A percentile compares a stretch with the other conserved stretches of the same genome.
phyloP scores from a whole-genome alignment of 2,797 vertebrate species.

The Microctenopoma stevenorrisi region DNA sequence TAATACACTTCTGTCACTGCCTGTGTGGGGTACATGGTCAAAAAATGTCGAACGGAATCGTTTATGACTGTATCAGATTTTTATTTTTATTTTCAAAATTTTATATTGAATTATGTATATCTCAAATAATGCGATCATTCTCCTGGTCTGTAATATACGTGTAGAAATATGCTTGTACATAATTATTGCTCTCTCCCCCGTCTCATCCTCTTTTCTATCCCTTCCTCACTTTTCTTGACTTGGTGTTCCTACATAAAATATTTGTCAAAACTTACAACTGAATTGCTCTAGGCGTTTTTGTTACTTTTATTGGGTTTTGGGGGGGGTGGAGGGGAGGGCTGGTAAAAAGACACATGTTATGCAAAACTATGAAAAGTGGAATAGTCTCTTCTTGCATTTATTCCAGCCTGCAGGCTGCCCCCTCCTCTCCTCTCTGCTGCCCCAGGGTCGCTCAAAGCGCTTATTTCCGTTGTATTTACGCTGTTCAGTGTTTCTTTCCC shows the following conservation, averaged over 20 bases:
- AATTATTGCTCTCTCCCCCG: slow-evolving; percentile 90
- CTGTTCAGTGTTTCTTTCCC: slow-evolving; percentile 87
- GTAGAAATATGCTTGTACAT: slow-evolving; percentile 99
- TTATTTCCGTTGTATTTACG: slow-evolving; percentile 78
- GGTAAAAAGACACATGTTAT: slow-evolving; percentile 81
- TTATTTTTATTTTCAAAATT: slow-evolving; percentile 99
- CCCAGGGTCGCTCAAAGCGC: slow-evolving; percentile 88
- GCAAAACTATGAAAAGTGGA: slow-evolving; percentile 82
- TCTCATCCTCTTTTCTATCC: slow-evolving; percentile 84
- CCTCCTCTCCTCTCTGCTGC: slow-evolving; percentile 61
- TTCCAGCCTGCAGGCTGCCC: slow-evolving; percentile 67
- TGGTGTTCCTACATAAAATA: slow-evolving; percentile 91
- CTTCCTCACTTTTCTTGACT: slow-evolving; percentile 90
- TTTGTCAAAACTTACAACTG: slow-evolving; percentile 88
- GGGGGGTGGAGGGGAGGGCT: not conserved
- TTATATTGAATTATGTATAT: slow-evolving; percentile 99
- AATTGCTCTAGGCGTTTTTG: slow-evolving; percentile 86
- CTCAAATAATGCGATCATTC: slow-evolving; percentile 97
- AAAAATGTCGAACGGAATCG: slow-evolving; percentile 95
- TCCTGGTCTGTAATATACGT: slow-evolving; percentile 99
- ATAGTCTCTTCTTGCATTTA: slow-evolving; percentile 83
- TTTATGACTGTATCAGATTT: slow-evolving; percentile 99
- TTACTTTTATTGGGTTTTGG: slow-evolving; percentile 52
- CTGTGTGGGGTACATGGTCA: slow-evolving; percentile 98
- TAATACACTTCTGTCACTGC: slow-evolving; percentile 98